Evolutionary conservation across 2,797 vertebrate species (phyloP).

Genomic region (Myotis vivesi): DNA sequence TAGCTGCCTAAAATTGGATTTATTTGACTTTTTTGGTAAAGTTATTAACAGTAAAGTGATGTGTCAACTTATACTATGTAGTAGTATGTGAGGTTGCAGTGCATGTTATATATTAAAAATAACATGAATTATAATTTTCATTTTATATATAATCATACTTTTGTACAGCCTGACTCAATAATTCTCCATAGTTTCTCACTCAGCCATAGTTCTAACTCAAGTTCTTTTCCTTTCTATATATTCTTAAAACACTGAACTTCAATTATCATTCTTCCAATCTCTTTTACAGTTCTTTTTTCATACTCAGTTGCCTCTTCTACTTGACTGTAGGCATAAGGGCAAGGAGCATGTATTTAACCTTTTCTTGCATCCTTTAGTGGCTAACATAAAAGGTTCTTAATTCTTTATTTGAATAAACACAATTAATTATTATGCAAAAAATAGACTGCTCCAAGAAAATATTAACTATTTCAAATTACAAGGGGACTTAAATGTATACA

Average conservation of each 20-base stretch:
- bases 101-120: slow-evolving; percentile 19
- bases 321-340: neutral
- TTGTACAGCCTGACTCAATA: neutral
- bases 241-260: slow-evolving; percentile 39
- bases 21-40: slow-evolving; percentile 18
- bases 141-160: slow-evolving; percentile 41
- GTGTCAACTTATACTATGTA: neutral
- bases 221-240: slow-evolving; percentile 28
- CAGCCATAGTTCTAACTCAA: slow-evolving; percentile 17
- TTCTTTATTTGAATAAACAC: slow-evolving; percentile 22
- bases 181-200: slow-evolving; percentile 46
- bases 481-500: neutral
- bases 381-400: slow-evolving; percentile 19
- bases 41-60: slow-evolving; percentile 17
- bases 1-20: slow-evolving; percentile 37
- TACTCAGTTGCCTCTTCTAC: neutral
- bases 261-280: neutral
- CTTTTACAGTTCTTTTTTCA: neutral
- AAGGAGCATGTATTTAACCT: neutral
- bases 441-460: slow-evolving; percentile 25
- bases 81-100: neutral
- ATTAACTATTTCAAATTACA: slow-evolving; percentile 36
- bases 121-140: slow-evolving; percentile 12
- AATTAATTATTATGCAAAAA: slow-evolving; percentile 29
- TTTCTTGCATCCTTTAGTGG: neutral